Conservation (phyloP, 1,140 invertebrate species). For the Sipha flava region DNA sequence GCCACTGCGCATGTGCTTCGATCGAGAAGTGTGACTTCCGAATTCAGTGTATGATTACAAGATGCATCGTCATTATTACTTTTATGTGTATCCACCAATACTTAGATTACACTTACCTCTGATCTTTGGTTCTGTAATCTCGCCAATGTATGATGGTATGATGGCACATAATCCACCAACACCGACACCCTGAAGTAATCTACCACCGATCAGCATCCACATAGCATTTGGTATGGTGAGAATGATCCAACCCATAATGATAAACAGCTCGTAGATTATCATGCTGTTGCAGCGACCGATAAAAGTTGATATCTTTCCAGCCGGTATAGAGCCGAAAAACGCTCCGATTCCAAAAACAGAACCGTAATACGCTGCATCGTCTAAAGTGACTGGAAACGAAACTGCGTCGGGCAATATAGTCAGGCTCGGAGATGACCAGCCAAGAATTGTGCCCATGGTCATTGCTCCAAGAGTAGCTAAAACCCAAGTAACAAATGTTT, state of each 20-base stretch:
- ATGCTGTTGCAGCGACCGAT: constrained; percentile 32
- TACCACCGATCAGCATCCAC: constrained; percentile 57
- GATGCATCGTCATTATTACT: too few species aligned
- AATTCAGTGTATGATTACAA: too few species aligned
- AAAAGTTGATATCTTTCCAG: constrained; percentile 41
- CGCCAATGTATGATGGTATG: constrained; percentile 78
- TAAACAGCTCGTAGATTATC: constrained; percentile 23
- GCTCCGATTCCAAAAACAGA: constrained; percentile 80
- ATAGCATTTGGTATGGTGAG: constrained; percentile 57
- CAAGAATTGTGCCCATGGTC: constrained; percentile 60
- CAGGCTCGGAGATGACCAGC: constrained; percentile 72
- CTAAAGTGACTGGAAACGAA: constrained; percentile 35
- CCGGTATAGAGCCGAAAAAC: constrained; percentile 54
- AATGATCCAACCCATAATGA: constrained; percentile 52
- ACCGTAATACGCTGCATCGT: constrained; percentile 38
- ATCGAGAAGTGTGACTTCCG: too few species aligned
- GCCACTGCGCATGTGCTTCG: too few species aligned
- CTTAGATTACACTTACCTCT: constrained; percentile 52
- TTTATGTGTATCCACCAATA: too few species aligned
- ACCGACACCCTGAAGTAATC: constrained; percentile 64
- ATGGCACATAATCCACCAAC: constrained; percentile 72
- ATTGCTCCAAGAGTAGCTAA: constrained; percentile 62
- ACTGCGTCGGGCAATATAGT: constrained; percentile 49
- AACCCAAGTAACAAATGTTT: too few species aligned
- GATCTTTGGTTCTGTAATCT: constrained; percentile 71